Conservation (phyloP, 2,113 vertebrate species). For the Mola mola region DNA sequence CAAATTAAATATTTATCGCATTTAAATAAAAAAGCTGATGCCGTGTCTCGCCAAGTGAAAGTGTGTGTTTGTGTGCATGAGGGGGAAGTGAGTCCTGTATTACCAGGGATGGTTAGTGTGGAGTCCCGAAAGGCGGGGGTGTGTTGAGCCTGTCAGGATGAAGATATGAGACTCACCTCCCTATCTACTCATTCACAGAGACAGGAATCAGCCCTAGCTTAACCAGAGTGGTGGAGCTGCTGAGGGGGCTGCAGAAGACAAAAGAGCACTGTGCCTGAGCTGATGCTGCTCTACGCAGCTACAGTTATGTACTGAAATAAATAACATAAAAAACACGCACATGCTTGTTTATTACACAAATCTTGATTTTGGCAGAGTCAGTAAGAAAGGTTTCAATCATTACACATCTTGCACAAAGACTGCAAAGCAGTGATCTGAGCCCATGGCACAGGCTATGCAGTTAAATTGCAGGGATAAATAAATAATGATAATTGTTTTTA, state of each 20-base stretch:
- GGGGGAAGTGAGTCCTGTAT: constrained; percentile 43
- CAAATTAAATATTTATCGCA: constrained; percentile 84
- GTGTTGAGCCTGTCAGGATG: constrained; percentile 66
- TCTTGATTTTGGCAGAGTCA: too few species aligned
- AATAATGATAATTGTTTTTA: too few species aligned
- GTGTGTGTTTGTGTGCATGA: constrained; percentile 20
- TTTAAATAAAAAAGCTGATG: constrained; percentile 83
- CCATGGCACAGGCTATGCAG: too few species aligned
- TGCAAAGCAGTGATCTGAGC: too few species aligned
- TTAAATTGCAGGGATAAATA: too few species aligned
- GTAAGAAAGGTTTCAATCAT: too few species aligned
- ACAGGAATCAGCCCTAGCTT: constrained; percentile 58
- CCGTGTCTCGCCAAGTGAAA: constrained; percentile 37
- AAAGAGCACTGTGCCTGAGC: constrained; percentile 29
- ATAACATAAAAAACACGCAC: background rate
- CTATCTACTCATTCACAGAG: constrained; percentile 64
- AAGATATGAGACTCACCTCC: constrained; percentile 71
- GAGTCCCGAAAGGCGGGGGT: constrained; percentile 54
- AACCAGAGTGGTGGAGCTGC: constrained; percentile 37
- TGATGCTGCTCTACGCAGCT: constrained; percentile 20
- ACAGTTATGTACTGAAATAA: constrained; percentile 5
- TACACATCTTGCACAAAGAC: too few species aligned
- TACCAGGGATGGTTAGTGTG: constrained; percentile 71
- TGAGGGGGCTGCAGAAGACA: constrained; percentile 49
- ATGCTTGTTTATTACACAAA: too few species aligned